Percentiles rank a stretch among this genome's conserved stretches.
phyloP scores from a whole-genome alignment of 2,797 vertebrate genomes.

The Odontamblyopus rebecca region DNA sequence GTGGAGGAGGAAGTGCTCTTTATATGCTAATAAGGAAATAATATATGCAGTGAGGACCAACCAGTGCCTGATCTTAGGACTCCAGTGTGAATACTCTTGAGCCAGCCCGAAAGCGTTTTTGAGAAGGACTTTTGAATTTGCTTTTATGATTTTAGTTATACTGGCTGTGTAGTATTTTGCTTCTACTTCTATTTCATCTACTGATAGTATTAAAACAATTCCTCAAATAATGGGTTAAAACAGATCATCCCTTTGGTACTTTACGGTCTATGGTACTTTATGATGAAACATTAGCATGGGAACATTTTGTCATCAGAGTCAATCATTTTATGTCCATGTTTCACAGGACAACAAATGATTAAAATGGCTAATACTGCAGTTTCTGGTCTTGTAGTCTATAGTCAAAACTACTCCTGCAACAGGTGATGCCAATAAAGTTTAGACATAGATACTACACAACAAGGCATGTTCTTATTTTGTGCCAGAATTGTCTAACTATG shows the following conservation, averaged over 20 bases:
- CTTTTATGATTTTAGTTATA: background rate
- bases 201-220: background rate
- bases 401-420: background rate
- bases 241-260: background rate
- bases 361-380: background rate
- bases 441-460: background rate
- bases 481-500: background rate
- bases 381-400: background rate
- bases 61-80: constrained; percentile 45
- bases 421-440: background rate
- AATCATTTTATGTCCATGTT: background rate
- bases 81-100: constrained; percentile 41
- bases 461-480: background rate
- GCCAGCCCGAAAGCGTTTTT: constrained; percentile 13
- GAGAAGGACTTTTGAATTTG: background rate
- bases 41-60: constrained; percentile 61
- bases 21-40: constrained; percentile 73
- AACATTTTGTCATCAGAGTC: background rate
- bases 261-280: background rate
- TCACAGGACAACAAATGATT: background rate
- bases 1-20: constrained; percentile 73
- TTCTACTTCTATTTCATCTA: background rate
- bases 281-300: background rate
- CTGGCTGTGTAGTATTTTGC: no score
- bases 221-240: background rate